These are phyloP conservation scores for Coreius guichenoti DNA, from an alignment of 2,797 vertebrate genomes.

Conservation along the genomic window DNA sequence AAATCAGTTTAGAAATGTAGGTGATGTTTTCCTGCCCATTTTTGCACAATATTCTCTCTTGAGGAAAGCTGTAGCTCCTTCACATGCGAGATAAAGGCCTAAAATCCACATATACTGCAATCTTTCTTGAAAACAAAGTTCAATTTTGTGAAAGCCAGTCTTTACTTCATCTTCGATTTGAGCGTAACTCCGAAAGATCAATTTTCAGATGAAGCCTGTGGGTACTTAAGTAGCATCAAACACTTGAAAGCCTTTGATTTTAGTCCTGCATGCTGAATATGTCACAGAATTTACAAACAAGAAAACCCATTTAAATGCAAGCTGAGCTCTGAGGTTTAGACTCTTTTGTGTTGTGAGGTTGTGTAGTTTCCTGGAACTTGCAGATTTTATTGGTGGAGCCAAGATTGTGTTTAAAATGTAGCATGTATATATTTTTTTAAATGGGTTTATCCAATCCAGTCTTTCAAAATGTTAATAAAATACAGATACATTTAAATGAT, in stretches of 20 bases:
- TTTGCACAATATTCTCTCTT: constrained; percentile 35
- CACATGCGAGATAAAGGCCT: constrained; percentile 36
- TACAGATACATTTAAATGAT: not conserved
- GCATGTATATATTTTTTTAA: constrained; percentile 3
- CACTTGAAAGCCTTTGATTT: constrained; percentile 50
- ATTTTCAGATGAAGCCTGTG: constrained; percentile 37
- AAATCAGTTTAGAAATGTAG: constrained; percentile 29
- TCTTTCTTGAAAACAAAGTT: constrained; percentile 51
- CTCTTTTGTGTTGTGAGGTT: constrained; percentile 22
- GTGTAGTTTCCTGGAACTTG: not conserved
- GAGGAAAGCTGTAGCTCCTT: constrained; percentile 46
- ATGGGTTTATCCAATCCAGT: constrained; percentile 5
- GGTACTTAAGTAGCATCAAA: constrained; percentile 42
- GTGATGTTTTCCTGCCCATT: constrained; percentile 48
- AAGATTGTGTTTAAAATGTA: constrained; percentile 32
- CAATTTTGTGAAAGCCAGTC: constrained; percentile 45
- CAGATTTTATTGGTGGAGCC: constrained; percentile 16
- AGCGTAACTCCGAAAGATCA: constrained; percentile 36
- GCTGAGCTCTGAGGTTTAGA: constrained; percentile 42
- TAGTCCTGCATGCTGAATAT: constrained; percentile 46
- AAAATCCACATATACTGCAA: constrained; percentile 42
- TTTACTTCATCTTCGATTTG: constrained; percentile 39
- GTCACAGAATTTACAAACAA: constrained; percentile 50
- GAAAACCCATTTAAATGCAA: constrained; percentile 26
- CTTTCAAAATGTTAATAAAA: constrained; percentile 6